Evolutionary conservation across 2,888 invertebrate genomes (phyloP), one percentile per base, ranked within the genome.

Genomic region (Kuschelorhynchus macadamiae): DNA sequence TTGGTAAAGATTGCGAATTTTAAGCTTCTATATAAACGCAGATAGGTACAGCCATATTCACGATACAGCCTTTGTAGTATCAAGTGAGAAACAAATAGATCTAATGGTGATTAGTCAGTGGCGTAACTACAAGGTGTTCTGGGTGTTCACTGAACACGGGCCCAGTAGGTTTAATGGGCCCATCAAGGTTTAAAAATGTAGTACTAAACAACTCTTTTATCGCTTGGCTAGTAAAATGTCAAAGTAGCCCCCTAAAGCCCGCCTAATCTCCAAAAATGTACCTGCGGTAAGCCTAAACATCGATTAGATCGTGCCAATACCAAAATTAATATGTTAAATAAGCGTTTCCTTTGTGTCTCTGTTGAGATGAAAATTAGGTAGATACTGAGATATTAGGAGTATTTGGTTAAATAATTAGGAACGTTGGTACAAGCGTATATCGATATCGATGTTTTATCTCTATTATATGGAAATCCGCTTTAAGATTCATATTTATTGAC

Each of bases 251-350:
- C 36, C 12, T 36, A 11, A 11, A 36, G 36, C 36, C n/a, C 11
- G 36, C 36, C 36, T n/a, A 7, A 36, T 36, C 36, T 36, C 36
- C 3, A 36, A 36, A 36, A 36, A 7, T 7, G 36, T 36, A 36
- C 12, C 36, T 36, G 36, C 36, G 11, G 36, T 11, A 36, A 7
- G 36, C 36, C 12, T 36, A 36, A 36, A 11, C 36, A 36, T 36
- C 36, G 36, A 36, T 36, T 12, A 36, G 12, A 36, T 7, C 3
- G 11, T 36, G 36, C 36, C 12, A n/a, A 36, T 36, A 36, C 36
- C 36, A 36, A 36, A 36, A 36, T 36, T 36, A 36, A 36, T 36
- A 36, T 36, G 36, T 36, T 36, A 11, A 36, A 36, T 36, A 36
- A 36, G 36, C 36, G 36, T 36, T 36, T 36, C 11, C 36, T 36